Evolutionary conservation across 2,113 vertebrate species (phyloP).

Genomic region (Pandion haliaetus): DNA sequence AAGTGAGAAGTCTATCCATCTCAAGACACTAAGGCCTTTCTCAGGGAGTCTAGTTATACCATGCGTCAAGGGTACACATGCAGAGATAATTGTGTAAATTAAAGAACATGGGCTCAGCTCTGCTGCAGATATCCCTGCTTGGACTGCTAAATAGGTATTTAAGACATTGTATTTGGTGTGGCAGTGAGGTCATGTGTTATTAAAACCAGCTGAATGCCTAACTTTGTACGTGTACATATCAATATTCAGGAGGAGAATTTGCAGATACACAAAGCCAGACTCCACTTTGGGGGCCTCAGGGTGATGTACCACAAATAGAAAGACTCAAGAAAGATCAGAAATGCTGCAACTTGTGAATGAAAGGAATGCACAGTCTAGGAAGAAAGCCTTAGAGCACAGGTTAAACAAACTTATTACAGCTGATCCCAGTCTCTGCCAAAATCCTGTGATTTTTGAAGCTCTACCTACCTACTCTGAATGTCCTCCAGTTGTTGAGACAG

Average conservation of each 20-base stretch:
- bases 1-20: background rate
- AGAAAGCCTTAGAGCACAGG: background rate
- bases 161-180: background rate
- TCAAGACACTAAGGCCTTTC: background rate
- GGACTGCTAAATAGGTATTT: background rate
- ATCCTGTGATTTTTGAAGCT: background rate
- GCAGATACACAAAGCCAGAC: background rate
- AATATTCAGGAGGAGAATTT: background rate
- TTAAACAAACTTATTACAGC: background rate
- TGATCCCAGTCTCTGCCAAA: background rate
- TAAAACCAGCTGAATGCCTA: background rate
- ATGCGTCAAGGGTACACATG: background rate
- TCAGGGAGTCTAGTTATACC: background rate
- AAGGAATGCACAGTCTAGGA: background rate
- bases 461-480: constrained; percentile 86
- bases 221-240: background rate
- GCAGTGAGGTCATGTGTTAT: background rate
- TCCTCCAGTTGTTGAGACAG: constrained; percentile 88
- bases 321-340: background rate
- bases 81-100: background rate
- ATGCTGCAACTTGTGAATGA: background rate
- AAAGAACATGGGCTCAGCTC: background rate
- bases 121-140: background rate
- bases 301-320: background rate
- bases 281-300: background rate